phyloP scores from a whole-genome alignment of 2,888 invertebrate species.

The Thera britannica region DNA sequence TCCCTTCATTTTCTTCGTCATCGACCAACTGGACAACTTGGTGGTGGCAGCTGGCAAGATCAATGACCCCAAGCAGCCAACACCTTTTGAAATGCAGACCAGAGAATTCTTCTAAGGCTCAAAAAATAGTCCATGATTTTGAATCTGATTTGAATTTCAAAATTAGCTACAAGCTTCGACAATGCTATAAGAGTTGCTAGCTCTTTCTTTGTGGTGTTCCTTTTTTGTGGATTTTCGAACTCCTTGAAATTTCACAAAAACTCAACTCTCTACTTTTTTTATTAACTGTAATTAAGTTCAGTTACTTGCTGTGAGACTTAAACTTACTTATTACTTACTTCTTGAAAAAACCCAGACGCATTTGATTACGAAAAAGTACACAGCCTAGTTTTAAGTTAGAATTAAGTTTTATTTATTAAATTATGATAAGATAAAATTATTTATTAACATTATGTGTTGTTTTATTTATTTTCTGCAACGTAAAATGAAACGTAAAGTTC shows the following conservation, averaged over 20 bases:
- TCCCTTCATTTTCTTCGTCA: constrained; percentile 87
- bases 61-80: constrained; percentile 74
- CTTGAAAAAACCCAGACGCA: constrained; percentile 77
- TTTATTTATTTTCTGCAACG: constrained; percentile 23
- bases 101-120: constrained; percentile 31
- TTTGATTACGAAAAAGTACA: constrained; percentile 85
- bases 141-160: constrained; percentile 1
- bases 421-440: constrained; percentile 69
- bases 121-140: background rate
- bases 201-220: constrained; percentile 9
- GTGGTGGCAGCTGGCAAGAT: constrained; percentile 86
- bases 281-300: constrained; percentile 38
- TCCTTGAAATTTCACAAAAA: constrained; percentile 30
- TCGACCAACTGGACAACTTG: constrained; percentile 84
- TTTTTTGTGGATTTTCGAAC: constrained; percentile 27
- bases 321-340: constrained; percentile 38
- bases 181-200: constrained; percentile 2
- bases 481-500: constrained; percentile 9
- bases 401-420: constrained; percentile 70
- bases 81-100: constrained; percentile 58
- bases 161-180: background rate
- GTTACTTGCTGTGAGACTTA: constrained; percentile 52
- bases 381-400: constrained; percentile 70
- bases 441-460: constrained; percentile 52
- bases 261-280: constrained; percentile 36